Base-by-base conservation (phyloP, 2,888 invertebrate genomes). In the Allygus modestus region DNA sequence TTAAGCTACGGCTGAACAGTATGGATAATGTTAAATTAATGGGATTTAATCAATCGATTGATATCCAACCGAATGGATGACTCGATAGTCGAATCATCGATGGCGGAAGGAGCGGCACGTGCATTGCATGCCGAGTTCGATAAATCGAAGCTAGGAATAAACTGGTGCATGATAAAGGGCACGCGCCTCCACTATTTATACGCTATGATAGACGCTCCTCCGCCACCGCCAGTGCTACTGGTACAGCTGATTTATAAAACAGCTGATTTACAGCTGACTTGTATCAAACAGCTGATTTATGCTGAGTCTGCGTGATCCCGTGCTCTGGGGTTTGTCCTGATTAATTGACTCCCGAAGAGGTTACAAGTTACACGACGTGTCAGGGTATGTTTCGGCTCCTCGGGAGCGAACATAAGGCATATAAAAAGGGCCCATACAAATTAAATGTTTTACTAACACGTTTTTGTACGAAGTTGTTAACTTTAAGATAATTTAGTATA, bases 71-170 rank as follows among this genome's bases (percentile, higher is more conserved):
- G 46, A 17, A 46, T 15, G 2, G 1, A 46, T 15, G 12, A 46
- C 20, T 54, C 54, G 23, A 54, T 15, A 54, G 9, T 51, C 15
- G 54, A 54, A 54, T 23, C 28, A 65, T 31, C 65, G 75, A 46
- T 5, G 23, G 15, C 17, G 43, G 75, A 17, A 77, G 28, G 9
- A 23, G 46, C n/a, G 41, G 26, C 46, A 77, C 46, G 46, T 77
- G 75, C 75, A 77, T 41, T 46, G 46, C 37, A 46, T 77, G 75
- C 23, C 20, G 33, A 58, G 43, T 43, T 71, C 37, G 73, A 71
- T 73, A 73, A 73, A 73, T 83, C 51, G 71, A 83, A 65, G 58
- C 81, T 81, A 65, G 41, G 65, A 81, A 81, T 81, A 77, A 77
- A 43, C 75, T n/a, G 41, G 69, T 69, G 69, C 33, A 71, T 71